Base-by-base conservation (phyloP, 2,113 vertebrate species). In the Eolophus roseicapilla region DNA sequence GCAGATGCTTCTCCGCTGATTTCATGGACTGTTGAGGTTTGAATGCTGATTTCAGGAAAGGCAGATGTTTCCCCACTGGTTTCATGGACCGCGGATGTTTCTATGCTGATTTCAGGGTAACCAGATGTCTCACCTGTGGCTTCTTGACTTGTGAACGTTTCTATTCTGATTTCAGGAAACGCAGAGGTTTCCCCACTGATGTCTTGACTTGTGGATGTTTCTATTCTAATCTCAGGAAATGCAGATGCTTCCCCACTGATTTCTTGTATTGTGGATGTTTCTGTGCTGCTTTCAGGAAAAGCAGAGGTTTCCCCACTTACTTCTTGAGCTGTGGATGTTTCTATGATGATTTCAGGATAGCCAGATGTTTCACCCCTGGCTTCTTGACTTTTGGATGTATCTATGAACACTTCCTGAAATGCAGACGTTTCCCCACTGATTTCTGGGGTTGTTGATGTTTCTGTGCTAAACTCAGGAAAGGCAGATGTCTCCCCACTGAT, bases 91-190 rank as follows among this genome's bases (percentile, higher is more conserved):
- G 82, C 77, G 0, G 95, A 97, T 19, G 90, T 86, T 81, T 95
- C 96, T 78, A 96, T 98, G 31, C 96, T 98, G 79, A 97, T 96
- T 92, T 97, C 96, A 16, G 97, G 96, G 52, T 86, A 89, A 35
- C 85, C 96, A 81, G 97, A 97, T 1, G 79, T 70, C 52, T 98
- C 96, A 59, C 98, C 87, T 3, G 97, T 92, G 63, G 85, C 64
- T 11, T 96, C 94, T 12, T 65, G 98, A 86, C 11, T 47, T 41
- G 95, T 95, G 53, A 93, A 93, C 1, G 88, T 93, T 69, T 86
- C 97, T 41, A 97, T 69, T 11, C 35, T 94, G 39, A 93, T 24
- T 82, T 98, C 98, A 37, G 97, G 97, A 80, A 98, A 94, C 0
- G 88, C 94, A 35, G 98, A 97, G 0, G 44, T 77, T 86, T 98